Evolutionary conservation across 2,797 vertebrate species (phyloP), one percentile per base, ranked within the genome.

Genomic region (Pitangus sulphuratus): DNA sequence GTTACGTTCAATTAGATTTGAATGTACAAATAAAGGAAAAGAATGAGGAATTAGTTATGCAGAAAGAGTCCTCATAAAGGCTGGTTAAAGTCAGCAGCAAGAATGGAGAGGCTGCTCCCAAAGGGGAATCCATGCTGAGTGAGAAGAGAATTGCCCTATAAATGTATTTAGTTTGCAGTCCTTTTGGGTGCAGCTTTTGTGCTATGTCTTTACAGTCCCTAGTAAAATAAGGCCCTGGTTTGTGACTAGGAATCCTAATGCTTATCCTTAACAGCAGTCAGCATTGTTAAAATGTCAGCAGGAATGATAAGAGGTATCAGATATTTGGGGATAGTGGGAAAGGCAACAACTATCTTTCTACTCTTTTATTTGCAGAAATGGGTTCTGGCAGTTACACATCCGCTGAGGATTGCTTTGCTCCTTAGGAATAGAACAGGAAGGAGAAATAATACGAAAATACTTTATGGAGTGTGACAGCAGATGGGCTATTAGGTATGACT

Each of bases 401-500:
- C 1, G 0, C 56, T 28, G 61, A 86, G 48, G 57, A 77, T 64
- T 91, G 53, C 35, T 88, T 82, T 89, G 28, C 33, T 91, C 40
- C 82, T 84, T 74, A 68, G 62, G 40, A 93, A 61, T 35, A 84
- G 77, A 90, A 64, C 15, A 66, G 77, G 71, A 93, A 91, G 39
- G 83, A 96, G 51, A 89, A 95, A 93, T 90, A 90, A 89, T 54
- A 91, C 47, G 62, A 84, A 92, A 91, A 90, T 86, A 74, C 87
- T 94, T 96, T 90, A 74, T 84, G 80, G 90, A 94, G 80, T 79
- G 77, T 90, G 91, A 90, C 70, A 90, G 85, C 83, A 94, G 85
- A 90, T 91, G 90, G 74, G 45, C 68, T 94, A 93, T 95, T 93
- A 93, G 60, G 75, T 44, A 57, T 89, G 83, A 96, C 89, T 96